Base-by-base conservation (phyloP, 92 coral and sea anemone species). In the Montipora capitata region DNA sequence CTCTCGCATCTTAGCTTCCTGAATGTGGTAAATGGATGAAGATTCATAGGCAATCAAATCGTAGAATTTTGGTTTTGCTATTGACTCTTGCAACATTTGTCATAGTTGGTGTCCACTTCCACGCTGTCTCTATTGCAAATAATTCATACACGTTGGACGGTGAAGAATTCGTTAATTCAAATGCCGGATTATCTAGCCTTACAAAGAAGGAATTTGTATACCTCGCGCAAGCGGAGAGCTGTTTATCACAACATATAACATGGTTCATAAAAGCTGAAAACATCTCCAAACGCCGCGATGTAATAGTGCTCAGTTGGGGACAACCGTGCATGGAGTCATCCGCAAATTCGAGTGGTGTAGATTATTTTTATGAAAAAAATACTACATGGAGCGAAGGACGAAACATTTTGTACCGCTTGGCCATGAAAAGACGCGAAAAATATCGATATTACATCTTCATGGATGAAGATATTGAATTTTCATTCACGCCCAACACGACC, bases 321-420 rank as follows among this genome's bases (percentile, higher is more conserved):
- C 62, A 57, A 62, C 78, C 65, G 70, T 96, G 99, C 68, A 72
- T 74, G 6, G 87, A 87, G 9, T 56, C 68, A 2, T 68, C 85
- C 17, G 78, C 68, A 6, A 45, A 69, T 71, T 57, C 89, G 12
- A 57, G 83, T 76, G 92, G 88, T 78, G 76, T 95, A 7, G 35
- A 44, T 11, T 96, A 96, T 52, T 41, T 93, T 56, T 78, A 80
- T 70, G 77, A 81, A 68, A 85, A 65, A 58, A 90, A 79, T 39
- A 93, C 96, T 12, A 75, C 98, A n/a, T 96, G 99, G 99, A 89
- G 99, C 16, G 66, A 74, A 9, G 98, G 99, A 43, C 79, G 99
- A 59, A 96, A 96, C 76, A 44, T 95, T 65, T 84, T 96, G 35
- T 93, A 94, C 57, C 85, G 61, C 7, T 74, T 90, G 73, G 96